Evolutionary conservation across 2,797 vertebrate species (phyloP).

Genomic region (Cheirogaleus major): DNA sequence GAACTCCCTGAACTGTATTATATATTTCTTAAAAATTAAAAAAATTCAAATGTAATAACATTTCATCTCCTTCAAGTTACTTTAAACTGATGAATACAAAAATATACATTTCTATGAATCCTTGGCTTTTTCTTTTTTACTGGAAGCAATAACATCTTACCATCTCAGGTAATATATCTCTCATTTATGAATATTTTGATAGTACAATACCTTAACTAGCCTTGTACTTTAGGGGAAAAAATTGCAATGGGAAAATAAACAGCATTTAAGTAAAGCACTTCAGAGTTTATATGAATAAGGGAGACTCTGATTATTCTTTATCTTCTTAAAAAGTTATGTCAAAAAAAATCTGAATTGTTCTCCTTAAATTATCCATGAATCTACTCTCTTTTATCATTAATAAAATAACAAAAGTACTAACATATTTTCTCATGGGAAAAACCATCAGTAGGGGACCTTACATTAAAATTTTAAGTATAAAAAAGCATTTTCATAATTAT

Average conservation of each 20-base stretch:
- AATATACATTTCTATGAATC: not conserved
- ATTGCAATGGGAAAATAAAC: constrained; percentile 18
- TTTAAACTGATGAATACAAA: not conserved
- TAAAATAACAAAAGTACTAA: not conserved
- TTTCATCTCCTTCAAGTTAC: constrained; percentile 13
- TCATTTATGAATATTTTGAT: constrained; percentile 33
- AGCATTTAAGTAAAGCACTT: constrained; percentile 35
- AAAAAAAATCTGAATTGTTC: not conserved
- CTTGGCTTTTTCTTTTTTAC: not conserved
- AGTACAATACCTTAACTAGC: constrained; percentile 43
- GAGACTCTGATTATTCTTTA: not conserved
- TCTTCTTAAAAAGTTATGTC: not conserved
- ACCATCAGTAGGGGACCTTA: not conserved
- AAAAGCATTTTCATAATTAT: not conserved
- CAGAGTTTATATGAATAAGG: not conserved
- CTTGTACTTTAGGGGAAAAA: not conserved
- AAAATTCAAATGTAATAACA: constrained; percentile 8
- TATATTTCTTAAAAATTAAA: not conserved
- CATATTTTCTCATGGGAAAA: not conserved
- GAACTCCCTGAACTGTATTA: constrained; percentile 45
- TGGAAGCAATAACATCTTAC: constrained; percentile 26
- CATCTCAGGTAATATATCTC: constrained; percentile 12
- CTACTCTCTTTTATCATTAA: not conserved
- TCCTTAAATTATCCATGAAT: not conserved
- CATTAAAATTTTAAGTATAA: not conserved